These are phyloP conservation scores for Eueides isabella DNA, from an alignment of 1,140 invertebrate genomes.

Conservation along the genomic window DNA sequence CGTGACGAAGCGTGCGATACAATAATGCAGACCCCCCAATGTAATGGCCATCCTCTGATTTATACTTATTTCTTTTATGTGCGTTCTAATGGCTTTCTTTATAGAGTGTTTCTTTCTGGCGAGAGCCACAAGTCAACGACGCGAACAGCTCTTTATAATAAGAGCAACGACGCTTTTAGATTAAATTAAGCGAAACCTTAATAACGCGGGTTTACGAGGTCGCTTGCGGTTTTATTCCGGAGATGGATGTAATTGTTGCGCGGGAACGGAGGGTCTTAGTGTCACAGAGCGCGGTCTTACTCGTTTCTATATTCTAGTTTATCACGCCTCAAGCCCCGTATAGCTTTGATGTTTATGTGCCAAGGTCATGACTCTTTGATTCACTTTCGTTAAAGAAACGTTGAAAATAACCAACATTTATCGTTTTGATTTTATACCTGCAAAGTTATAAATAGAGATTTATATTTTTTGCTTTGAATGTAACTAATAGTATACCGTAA, in stretches of 20 bases:
- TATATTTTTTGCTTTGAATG: no score
- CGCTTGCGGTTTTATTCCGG: slow-evolving; percentile 44
- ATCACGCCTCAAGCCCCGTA: background rate
- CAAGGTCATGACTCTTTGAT: background rate
- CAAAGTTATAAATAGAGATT: no score
- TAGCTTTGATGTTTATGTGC: background rate
- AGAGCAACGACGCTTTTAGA: slow-evolving; percentile 53
- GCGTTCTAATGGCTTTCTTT: slow-evolving; percentile 69
- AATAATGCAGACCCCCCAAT: slow-evolving; percentile 61
- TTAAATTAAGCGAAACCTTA: slow-evolving; percentile 65
- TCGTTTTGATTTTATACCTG: background rate
- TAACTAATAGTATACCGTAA: no score
- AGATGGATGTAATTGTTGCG: slow-evolving; percentile 44
- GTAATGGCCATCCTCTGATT: slow-evolving; percentile 75
- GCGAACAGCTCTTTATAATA: slow-evolving; percentile 39
- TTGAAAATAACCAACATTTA: no score
- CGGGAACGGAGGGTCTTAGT: slow-evolving; percentile 34
- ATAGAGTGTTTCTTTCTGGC: slow-evolving; percentile 62
- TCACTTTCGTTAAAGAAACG: background rate
- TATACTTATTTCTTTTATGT: slow-evolving; percentile 79
- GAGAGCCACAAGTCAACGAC: slow-evolving; percentile 45
- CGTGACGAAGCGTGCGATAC: slow-evolving; percentile 66
- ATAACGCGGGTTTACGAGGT: slow-evolving; percentile 45
- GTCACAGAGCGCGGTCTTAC: slow-evolving; percentile 29
- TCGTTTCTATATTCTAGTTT: slow-evolving; percentile 19